Percentiles rank a stretch among this genome's conserved stretches.
phyloP scores from a whole-genome alignment of 2,113 vertebrate genomes.

The Cacatua alba region DNA sequence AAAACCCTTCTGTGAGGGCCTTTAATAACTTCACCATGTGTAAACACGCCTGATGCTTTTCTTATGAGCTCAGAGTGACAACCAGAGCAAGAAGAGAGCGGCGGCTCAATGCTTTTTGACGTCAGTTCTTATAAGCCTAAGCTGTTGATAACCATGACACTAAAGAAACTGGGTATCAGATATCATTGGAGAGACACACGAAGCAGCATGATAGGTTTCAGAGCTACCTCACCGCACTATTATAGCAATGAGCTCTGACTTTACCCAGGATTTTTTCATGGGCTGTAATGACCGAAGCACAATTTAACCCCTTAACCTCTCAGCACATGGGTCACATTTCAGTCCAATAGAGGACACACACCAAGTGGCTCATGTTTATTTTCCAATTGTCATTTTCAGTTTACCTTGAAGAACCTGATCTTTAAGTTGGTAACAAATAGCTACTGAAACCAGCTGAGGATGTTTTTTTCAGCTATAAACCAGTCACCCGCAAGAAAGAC shows the following conservation, averaged over 20 bases:
- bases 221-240: background rate
- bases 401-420: slow-evolving; percentile 66
- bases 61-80: slow-evolving; percentile 58
- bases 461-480: slow-evolving; percentile 9
- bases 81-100: background rate
- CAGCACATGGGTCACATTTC: slow-evolving; percentile 44
- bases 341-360: slow-evolving; percentile 27
- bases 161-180: slow-evolving; percentile 1
- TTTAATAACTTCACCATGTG: slow-evolving; percentile 59
- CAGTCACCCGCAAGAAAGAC: background rate
- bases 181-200: background rate
- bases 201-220: background rate
- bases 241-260: background rate
- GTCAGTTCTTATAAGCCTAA: slow-evolving; percentile 41
- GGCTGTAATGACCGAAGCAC: background rate
- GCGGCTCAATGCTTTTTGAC: slow-evolving; percentile 12
- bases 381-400: slow-evolving; percentile 60
- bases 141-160: slow-evolving; percentile 33
- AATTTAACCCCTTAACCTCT: slow-evolving; percentile 56
- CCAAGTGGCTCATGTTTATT: slow-evolving; percentile 44
- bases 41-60: slow-evolving; percentile 33
- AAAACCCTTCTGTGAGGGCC: background rate
- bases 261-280: background rate
- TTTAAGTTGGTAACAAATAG: slow-evolving; percentile 51
- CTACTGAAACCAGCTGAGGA: slow-evolving; percentile 43